Percentiles rank a stretch among this genome's conserved stretches.
phyloP scores from a whole-genome alignment of 2,113 vertebrate species.

The Phyllopteryx taeniolatus region DNA sequence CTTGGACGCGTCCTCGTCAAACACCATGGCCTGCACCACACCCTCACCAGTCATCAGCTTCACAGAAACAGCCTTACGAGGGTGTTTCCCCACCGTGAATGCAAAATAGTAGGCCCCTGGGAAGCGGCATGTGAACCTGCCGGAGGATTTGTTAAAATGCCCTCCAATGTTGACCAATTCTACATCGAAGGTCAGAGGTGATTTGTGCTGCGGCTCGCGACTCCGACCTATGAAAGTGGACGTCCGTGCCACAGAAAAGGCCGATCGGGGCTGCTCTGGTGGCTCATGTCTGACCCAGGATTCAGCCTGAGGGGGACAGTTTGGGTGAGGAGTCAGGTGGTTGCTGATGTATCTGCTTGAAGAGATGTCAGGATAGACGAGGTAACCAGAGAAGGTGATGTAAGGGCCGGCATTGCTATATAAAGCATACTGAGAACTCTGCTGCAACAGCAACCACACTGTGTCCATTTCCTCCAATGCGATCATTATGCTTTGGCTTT shows the following conservation, averaged over 20 bases:
- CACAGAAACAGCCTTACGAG: conserved; percentile 72
- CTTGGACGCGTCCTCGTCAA: conserved; percentile 74
- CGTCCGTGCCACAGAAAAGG: conserved; percentile 77
- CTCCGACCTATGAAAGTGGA: conserved; percentile 65
- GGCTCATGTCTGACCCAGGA: conserved; percentile 18
- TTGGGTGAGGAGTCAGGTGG: conserved; percentile 54
- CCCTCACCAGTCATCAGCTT: conserved; percentile 76
- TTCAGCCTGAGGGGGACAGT: conserved; percentile 52
- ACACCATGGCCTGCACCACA: conserved; percentile 78
- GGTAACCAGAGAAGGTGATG: conserved; percentile 77
- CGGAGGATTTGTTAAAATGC: conserved; percentile 73
- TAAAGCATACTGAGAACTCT: conserved; percentile 68
- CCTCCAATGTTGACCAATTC: conserved; percentile 78
- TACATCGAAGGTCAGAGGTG: conserved; percentile 73
- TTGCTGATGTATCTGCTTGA: conserved; percentile 56
- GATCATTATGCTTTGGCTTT: conserved; percentile 77
- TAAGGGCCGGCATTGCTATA: conserved; percentile 77
- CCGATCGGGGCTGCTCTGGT: conserved; percentile 59
- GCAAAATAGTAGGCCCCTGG: conserved; percentile 76
- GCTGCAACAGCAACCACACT: conserved; percentile 71
- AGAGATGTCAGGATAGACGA: conserved; percentile 68
- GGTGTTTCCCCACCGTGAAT: conserved; percentile 78
- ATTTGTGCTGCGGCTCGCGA: conserved; percentile 39
- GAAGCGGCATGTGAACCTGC: conserved; percentile 70
- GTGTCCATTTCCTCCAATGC: conserved; percentile 70